A percentile compares a stretch with the other conserved stretches of the same genome.
Conservation (phyloP, 2,797 vertebrate genomes). For the Trematomus bernacchii region DNA sequence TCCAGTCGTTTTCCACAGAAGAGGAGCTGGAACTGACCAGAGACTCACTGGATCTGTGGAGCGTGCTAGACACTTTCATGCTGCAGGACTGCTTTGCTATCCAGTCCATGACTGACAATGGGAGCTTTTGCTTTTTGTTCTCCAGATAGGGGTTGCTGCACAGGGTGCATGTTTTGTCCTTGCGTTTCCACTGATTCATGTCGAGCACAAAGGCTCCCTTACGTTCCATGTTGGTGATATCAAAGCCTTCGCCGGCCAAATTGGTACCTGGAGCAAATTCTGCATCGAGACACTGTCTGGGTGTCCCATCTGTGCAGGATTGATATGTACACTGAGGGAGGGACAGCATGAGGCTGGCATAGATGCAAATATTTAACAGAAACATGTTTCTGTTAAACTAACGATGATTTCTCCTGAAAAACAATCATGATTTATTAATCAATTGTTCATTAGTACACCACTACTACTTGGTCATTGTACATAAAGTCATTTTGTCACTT, state of each 20-base stretch:
- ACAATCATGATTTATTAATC: neutral
- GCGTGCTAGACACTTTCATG: constrained; percentile 67
- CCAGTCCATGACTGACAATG: constrained; percentile 81
- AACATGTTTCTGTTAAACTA: constrained; percentile 42
- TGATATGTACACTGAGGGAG: constrained; percentile 36
- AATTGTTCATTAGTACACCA: neutral
- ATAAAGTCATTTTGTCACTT: neutral
- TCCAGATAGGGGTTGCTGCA: constrained; percentile 83
- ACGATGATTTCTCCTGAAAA: constrained; percentile 41
- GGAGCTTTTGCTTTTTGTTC: constrained; percentile 72
- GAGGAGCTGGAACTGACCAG: constrained; percentile 73
- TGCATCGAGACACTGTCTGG: constrained; percentile 73
- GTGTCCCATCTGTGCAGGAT: constrained; percentile 74
- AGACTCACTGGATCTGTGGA: constrained; percentile 81
- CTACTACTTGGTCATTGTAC: too few species aligned
- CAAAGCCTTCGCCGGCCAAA: constrained; percentile 89
- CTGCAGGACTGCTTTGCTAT: constrained; percentile 81
- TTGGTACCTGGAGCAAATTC: constrained; percentile 84
- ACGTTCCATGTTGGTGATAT: constrained; percentile 87
- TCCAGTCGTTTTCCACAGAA: constrained; percentile 87
- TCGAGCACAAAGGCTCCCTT: constrained; percentile 87
- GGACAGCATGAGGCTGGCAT: constrained; percentile 59
- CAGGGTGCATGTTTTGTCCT: constrained; percentile 86
- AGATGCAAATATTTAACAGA: constrained; percentile 16
- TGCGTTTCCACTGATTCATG: constrained; percentile 69